These are phyloP conservation scores for Bagarius yarrelli DNA, from an alignment of 2,113 vertebrate genomes.

Conservation along the genomic window DNA sequence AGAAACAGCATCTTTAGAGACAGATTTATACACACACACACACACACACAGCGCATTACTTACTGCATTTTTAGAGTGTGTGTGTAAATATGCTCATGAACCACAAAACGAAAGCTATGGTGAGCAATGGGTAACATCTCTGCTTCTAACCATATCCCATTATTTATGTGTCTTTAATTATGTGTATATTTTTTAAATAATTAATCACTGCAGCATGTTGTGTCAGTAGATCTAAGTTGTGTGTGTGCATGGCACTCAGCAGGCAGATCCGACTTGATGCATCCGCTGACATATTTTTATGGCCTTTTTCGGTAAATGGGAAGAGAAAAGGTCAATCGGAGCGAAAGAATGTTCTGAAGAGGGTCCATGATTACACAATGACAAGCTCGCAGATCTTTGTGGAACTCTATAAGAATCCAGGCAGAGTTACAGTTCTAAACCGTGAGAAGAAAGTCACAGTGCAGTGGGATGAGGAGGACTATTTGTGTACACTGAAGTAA, in stretches of 20 bases:
- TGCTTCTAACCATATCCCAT: slow-evolving; percentile 49
- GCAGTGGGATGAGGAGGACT: not conserved
- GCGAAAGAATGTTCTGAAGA: not conserved
- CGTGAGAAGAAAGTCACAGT: not conserved
- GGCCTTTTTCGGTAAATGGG: slow-evolving; percentile 13
- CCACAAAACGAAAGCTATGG: slow-evolving; percentile 60
- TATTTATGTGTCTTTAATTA: slow-evolving; percentile 52
- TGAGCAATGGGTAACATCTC: slow-evolving; percentile 55
- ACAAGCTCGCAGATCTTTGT: too few relatives aligned
- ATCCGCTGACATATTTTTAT: not conserved
- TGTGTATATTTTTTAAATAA: slow-evolving; percentile 30
- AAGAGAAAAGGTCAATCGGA: slow-evolving; percentile 1
- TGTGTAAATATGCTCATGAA: slow-evolving; percentile 40
- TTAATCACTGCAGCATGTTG: slow-evolving; percentile 30
- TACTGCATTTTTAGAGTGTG: slow-evolving; percentile 48
- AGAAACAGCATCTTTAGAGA: slow-evolving; percentile 24
- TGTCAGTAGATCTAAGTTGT: slow-evolving; percentile 1
- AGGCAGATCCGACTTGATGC: not conserved
- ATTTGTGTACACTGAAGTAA: not conserved
- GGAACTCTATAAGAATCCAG: not conserved
- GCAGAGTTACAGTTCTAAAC: too few relatives aligned
- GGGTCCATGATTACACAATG: not conserved
- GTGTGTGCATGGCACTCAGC: not conserved
- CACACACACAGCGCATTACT: slow-evolving; percentile 23
- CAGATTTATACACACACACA: not conserved